Percentiles rank a stretch among this genome's conserved stretches.
Conservation (phyloP, 2,888 invertebrate genomes). For the Priocnemis perturbator region DNA sequence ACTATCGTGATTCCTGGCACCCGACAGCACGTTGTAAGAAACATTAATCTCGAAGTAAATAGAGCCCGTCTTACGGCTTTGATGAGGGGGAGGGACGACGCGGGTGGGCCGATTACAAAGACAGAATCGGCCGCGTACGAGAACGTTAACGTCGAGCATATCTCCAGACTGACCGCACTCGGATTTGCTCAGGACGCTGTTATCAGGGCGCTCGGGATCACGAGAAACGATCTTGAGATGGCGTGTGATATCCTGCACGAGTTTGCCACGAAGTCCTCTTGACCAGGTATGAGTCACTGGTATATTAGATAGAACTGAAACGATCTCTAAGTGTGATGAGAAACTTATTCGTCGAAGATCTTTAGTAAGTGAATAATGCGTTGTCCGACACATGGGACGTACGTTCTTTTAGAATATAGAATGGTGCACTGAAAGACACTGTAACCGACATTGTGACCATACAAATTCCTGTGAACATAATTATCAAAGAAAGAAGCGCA, state of each 20-base stretch:
- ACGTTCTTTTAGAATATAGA: no score
- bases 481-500: no score
- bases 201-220: conserved; percentile 92
- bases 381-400: no score
- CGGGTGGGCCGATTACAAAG: conserved; percentile 62
- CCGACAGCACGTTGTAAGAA: conserved; percentile 71
- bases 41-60: conserved; percentile 70
- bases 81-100: conserved; percentile 69
- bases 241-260: conserved; percentile 95
- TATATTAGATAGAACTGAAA: no score
- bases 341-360: no score
- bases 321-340: no score
- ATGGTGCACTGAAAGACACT: no score
- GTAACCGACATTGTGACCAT: no score
- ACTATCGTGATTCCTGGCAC: conserved; percentile 76
- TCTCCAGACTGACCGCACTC: conserved; percentile 90
- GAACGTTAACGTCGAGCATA: conserved; percentile 93
- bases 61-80: conserved; percentile 68
- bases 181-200: conserved; percentile 95
- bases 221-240: conserved; percentile 95
- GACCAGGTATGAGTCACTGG: conserved; percentile 63
- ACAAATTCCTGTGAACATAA: no score
- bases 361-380: no score
- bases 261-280: conserved; percentile 83
- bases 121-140: conserved; percentile 81